Evolutionary conservation across 2,888 invertebrate genomes (phyloP).

Genomic region (Pollenia griseotomentosa): DNA sequence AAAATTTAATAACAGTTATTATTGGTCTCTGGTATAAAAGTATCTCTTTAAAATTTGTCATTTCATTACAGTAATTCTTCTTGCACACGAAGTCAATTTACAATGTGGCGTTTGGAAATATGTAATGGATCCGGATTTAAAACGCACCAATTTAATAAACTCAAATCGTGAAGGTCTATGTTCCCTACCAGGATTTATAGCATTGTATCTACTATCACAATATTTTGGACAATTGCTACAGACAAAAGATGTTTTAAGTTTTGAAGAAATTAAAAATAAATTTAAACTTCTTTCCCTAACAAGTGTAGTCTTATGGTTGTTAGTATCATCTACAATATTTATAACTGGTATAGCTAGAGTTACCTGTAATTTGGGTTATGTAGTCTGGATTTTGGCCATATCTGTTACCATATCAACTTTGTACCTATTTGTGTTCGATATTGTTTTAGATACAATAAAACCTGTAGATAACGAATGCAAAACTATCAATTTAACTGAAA

Average conservation of each 20-base stretch:
- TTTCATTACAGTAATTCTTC: slow-evolving; percentile 84
- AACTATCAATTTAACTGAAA: slow-evolving; percentile 31
- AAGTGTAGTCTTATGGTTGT: slow-evolving; percentile 83
- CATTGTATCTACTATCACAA: slow-evolving; percentile 91
- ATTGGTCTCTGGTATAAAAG: background rate
- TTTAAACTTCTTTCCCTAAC: slow-evolving; percentile 76
- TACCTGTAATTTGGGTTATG: slow-evolving; percentile 93
- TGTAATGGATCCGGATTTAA: slow-evolving; percentile 87
- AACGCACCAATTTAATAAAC: slow-evolving; percentile 87
- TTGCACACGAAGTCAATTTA: slow-evolving; percentile 88
- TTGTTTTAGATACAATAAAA: slow-evolving; percentile 74
- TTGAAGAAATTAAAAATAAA: slow-evolving; percentile 77
- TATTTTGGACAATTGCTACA: slow-evolving; percentile 86
- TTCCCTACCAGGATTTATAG: slow-evolving; percentile 93
- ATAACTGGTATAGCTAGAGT: slow-evolving; percentile 89
- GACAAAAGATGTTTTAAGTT: slow-evolving; percentile 78
- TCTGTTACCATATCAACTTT: slow-evolving; percentile 87
- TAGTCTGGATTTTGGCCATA: slow-evolving; percentile 90
- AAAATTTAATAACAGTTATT: too few relatives aligned
- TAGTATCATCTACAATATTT: slow-evolving; percentile 85
- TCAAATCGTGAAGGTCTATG: slow-evolving; percentile 97
- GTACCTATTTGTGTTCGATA: slow-evolving; percentile 86
- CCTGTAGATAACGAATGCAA: slow-evolving; percentile 35
- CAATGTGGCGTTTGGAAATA: slow-evolving; percentile 88
- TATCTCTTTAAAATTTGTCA: background rate